Evolutionary conservation across 2,113 vertebrate genomes (phyloP), one percentile per base, ranked within the genome.

Genomic region (Clarias magur): DNA sequence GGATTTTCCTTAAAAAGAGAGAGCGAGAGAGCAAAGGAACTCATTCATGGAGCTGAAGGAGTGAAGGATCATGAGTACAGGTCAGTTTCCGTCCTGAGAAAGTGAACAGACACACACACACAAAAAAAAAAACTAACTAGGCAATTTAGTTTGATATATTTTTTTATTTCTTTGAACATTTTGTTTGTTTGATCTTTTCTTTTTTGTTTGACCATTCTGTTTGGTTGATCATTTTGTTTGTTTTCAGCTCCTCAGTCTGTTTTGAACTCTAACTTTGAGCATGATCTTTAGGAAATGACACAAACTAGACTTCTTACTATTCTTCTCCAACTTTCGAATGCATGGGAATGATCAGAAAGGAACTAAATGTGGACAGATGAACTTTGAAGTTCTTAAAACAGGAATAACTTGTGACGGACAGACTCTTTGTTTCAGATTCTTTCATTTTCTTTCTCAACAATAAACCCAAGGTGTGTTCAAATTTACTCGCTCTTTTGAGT

Each of bases 11-110:
- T 94, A 92, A 95, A 94, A 93, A 48, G 48, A 48, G 48, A 48
- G 48, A 48, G 5, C 0, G 48, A 7, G 48, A 48, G 48, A 8
- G 48, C 48, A 48, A 92, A 85, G 19, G 19, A 65, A 86, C 89
- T 89, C 90, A 91, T 94, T 93, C 94, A 95, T 95, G 95, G 95
- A 94, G 86, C 73, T 92, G 89, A 92, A 94, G 87, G 88, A 75
- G 92, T 92, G 91, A 87, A 92, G 94, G 95, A 95, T 94, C 95
- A 96, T 96, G 95, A 96, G 95, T 94, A 89, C 95, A 96, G 95
- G 95, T 96, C 95, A 92, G 95, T 94, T 93, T 94, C 90, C 89
- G 88, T 93, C 62, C 53, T 79, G 73, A 53, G 21, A 48, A 72
- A 38, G 67, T 72, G 7, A 38, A 72, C 15, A 72, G 23, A 34